Percentiles rank a stretch among this genome's conserved stretches.
Conservation (phyloP, 2,113 vertebrate genomes). For the Archilochus colubris region DNA sequence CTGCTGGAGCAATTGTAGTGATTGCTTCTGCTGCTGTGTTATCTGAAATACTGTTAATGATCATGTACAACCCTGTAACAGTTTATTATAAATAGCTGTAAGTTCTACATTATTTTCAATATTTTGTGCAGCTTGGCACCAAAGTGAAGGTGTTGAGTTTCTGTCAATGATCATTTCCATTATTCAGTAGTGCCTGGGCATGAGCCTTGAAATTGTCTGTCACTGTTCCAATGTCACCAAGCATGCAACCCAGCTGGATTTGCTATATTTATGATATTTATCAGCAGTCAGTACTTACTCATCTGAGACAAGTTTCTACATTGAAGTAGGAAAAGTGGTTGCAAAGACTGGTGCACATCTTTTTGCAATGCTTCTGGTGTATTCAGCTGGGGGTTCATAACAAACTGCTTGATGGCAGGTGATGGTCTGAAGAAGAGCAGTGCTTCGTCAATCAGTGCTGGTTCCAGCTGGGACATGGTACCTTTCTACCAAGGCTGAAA, state of each 20-base stretch:
- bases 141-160: background rate
- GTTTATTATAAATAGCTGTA: background rate
- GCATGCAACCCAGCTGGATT: background rate
- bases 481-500: background rate
- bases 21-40: background rate
- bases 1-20: background rate
- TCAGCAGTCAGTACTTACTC: background rate
- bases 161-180: background rate
- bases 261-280: background rate
- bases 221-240: rapidly evolving
- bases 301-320: background rate
- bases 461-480: background rate
- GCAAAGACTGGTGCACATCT: background rate
- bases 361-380: background rate
- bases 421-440: background rate
- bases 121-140: background rate
- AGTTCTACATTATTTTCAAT: background rate
- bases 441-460: background rate
- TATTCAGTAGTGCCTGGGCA: background rate
- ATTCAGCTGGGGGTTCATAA: background rate
- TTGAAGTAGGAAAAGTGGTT: background rate
- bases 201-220: background rate
- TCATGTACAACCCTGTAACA: background rate
- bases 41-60: background rate
- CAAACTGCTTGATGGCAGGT: background rate